Conservation (phyloP, 1,140 invertebrate genomes). For the Formica selysi region DNA sequence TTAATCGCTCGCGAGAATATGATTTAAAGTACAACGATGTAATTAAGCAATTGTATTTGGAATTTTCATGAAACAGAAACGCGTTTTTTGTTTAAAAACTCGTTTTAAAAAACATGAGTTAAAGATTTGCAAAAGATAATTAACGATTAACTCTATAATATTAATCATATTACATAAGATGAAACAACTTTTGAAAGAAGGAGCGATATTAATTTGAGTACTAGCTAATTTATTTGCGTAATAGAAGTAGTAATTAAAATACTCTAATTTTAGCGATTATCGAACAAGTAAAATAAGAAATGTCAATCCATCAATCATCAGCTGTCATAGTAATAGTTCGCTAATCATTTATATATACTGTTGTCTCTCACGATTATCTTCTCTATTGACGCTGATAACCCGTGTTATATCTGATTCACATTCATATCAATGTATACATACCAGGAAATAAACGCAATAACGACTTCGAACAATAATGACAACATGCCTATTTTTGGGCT, state of each 20-base stretch:
- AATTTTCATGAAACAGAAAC: neutral
- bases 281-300: neutral
- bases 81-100: neutral
- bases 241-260: neutral
- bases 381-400: conserved; percentile 19
- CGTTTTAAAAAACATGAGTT: neutral
- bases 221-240: neutral
- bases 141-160: neutral
- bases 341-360: neutral
- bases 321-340: neutral
- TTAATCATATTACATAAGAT: neutral
- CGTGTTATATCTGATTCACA: conserved; percentile 16
- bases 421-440: conserved; percentile 27
- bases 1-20: neutral
- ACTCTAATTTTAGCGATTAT: neutral
- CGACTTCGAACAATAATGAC: conserved; percentile 64
- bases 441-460: conserved; percentile 46
- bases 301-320: neutral
- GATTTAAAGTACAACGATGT: conserved; percentile 12
- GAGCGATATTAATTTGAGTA: neutral
- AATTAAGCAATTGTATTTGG: neutral
- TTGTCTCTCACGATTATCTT: neutral
- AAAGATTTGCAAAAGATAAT: neutral
- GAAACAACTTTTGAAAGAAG: neutral
- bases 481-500: conserved; percentile 70